Evolutionary conservation across 2,888 invertebrate genomes (phyloP).

Genomic region (Spisula subtruncata): DNA sequence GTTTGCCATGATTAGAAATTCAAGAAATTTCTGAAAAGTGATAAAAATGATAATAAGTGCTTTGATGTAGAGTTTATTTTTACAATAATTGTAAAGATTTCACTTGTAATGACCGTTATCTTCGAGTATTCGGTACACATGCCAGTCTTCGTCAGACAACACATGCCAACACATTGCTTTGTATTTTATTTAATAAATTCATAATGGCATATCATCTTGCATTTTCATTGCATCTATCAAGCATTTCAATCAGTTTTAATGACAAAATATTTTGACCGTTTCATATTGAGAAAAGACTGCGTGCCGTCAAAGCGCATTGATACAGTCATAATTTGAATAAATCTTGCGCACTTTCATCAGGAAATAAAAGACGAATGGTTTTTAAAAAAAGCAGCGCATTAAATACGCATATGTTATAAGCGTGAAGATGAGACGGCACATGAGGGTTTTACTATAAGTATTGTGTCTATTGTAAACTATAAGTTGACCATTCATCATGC

Average conservation of each 20-base stretch:
- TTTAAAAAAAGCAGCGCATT: conserved; percentile 19
- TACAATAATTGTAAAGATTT: conserved; percentile 30
- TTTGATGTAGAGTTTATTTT: conserved; percentile 30
- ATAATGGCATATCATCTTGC: conserved; percentile 49
- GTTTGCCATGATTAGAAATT: conserved; percentile 30
- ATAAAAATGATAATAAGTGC: conserved; percentile 24
- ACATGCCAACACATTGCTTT: conserved; percentile 26
- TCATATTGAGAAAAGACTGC: background rate
- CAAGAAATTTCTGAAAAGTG: conserved; percentile 36
- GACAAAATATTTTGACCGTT: conserved; percentile 21
- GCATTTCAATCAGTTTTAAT: conserved; percentile 40
- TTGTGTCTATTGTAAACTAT: conserved; percentile 24
- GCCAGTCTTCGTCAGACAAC: background rate
- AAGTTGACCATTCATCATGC: conserved; percentile 44
- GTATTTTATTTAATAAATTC: conserved; percentile 42
- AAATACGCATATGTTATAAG: conserved; percentile 17
- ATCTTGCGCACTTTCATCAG: conserved; percentile 23
- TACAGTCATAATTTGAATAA: conserved; percentile 23
- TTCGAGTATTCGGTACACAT: background rate
- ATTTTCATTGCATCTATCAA: conserved; percentile 42
- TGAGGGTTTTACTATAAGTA: background rate
- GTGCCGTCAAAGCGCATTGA: background rate
- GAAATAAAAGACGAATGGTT: conserved; percentile 24
- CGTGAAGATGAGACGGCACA: conserved; percentile 20
- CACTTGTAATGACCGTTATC: conserved; percentile 30